A percentile compares a stretch with the other conserved stretches of the same genome.
These are phyloP conservation scores for Acanthococcus lagerstroemiae DNA, from an alignment of 2,888 invertebrate species.

Conservation along the genomic window DNA sequence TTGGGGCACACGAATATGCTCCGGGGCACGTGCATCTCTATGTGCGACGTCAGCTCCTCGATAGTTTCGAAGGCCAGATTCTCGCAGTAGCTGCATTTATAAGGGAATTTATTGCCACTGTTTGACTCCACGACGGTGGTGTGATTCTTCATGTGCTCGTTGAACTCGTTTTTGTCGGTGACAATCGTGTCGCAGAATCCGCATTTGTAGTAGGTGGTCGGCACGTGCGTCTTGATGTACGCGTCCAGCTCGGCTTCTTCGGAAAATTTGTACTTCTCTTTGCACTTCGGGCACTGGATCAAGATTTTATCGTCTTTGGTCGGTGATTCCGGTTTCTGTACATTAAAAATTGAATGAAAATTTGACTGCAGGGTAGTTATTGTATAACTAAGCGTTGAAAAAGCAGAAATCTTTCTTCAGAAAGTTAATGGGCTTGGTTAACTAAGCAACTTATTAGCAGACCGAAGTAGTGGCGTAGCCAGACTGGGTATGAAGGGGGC, in stretches of 20 bases:
- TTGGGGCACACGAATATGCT: constrained; percentile 14
- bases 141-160: constrained; percentile 25
- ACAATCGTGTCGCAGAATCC: constrained; percentile 20
- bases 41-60: constrained; percentile 21
- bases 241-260: constrained; percentile 14
- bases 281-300: constrained; percentile 19
- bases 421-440: too few relatives aligned
- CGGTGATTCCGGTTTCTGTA: constrained; percentile 1
- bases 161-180: constrained; percentile 15
- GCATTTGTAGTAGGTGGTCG: constrained; percentile 14
- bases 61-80: constrained; percentile 15
- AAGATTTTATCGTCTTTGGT: constrained; percentile 11
- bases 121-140: constrained; percentile 14
- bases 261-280: constrained; percentile 13
- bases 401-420: too few relatives aligned
- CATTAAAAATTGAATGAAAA: too few relatives aligned
- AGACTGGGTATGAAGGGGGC: too few relatives aligned
- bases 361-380: too few relatives aligned
- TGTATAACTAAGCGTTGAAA: too few relatives aligned
- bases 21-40: constrained; percentile 20
- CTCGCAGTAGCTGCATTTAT: constrained; percentile 20
- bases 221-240: constrained; percentile 17
- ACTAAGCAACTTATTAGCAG: too few relatives aligned
- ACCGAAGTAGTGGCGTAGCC: too few relatives aligned
- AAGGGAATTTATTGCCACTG: constrained; percentile 15